Percentiles rank a stretch among this genome's conserved stretches.
Evolutionary conservation across 1,140 invertebrate genomes (phyloP).

Genomic region (Muscidifurax raptorellus): DNA sequence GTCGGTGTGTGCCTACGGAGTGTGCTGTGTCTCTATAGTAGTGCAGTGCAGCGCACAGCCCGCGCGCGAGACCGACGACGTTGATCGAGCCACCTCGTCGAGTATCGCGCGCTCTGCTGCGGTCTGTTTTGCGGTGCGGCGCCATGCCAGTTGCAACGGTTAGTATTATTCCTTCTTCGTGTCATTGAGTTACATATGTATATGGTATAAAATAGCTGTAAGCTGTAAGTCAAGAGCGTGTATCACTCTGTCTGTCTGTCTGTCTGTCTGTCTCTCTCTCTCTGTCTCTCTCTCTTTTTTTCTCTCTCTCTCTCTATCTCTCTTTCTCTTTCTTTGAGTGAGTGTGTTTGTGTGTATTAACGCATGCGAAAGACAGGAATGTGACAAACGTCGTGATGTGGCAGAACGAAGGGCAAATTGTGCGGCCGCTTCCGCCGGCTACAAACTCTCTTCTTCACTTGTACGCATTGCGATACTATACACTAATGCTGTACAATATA

Average conservation of each 20-base stretch:
- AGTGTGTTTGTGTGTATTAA: not conserved
- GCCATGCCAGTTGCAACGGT: constrained; percentile 75
- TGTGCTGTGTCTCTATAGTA: too few species aligned
- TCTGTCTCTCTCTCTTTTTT: too few species aligned
- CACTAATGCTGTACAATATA: not conserved
- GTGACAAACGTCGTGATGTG: constrained; percentile 76
- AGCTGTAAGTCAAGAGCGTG: not conserved
- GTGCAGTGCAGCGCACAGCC: not conserved
- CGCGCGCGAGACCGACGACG: constrained; percentile 6
- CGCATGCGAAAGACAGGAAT: constrained; percentile 49
- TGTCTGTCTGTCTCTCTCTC: too few species aligned
- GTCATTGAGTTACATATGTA: not conserved
- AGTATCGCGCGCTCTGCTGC: not conserved
- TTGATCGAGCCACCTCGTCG: not conserved
- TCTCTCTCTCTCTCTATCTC: too few species aligned
- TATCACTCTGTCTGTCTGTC: too few species aligned
- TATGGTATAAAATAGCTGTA: not conserved
- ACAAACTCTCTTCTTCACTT: not conserved
- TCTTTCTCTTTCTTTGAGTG: too few species aligned
- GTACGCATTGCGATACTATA: not conserved
- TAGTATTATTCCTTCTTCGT: constrained; percentile 58
- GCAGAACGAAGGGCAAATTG: constrained; percentile 62
- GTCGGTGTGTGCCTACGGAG: not conserved
- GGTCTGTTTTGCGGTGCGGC: constrained; percentile 66
- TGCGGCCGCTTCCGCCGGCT: constrained; percentile 37